Evolutionary conservation across 2,888 invertebrate genomes (phyloP).

Genomic region (Tuberolachnus salignus): DNA sequence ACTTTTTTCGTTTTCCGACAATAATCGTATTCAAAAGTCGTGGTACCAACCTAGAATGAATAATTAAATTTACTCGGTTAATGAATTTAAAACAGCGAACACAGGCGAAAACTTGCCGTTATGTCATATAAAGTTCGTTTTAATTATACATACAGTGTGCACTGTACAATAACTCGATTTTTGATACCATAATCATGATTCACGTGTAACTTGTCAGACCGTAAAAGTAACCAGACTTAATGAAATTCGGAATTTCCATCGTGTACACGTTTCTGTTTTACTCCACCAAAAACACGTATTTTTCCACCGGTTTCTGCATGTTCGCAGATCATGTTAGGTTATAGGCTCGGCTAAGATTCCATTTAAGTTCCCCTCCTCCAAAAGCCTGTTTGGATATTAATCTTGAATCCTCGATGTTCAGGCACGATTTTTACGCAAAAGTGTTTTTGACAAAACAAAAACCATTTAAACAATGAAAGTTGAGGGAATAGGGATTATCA

Average conservation of each 20-base stretch:
- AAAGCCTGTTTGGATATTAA: too few species aligned
- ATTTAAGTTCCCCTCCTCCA: too few species aligned
- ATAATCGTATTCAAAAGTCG: background rate
- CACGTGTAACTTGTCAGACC: background rate
- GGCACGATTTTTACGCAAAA: too few species aligned
- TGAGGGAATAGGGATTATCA: too few species aligned
- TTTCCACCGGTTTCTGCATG: background rate
- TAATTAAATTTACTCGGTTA: conserved; percentile 3
- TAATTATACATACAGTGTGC: background rate
- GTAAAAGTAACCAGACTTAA: background rate
- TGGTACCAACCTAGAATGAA: background rate
- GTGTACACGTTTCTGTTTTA: too few species aligned
- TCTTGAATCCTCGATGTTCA: too few species aligned
- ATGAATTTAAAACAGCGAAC: background rate
- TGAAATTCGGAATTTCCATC: background rate
- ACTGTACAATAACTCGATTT: background rate
- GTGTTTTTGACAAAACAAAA: too few species aligned
- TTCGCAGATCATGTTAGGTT: background rate
- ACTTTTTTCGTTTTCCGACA: background rate
- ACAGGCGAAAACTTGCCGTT: background rate
- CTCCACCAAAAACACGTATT: background rate
- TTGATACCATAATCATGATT: background rate
- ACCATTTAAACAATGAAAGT: too few species aligned
- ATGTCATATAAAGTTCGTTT: background rate
- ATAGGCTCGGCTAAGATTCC: background rate